These are phyloP conservation scores for Mechanitis messenoides DNA, from an alignment of 2,888 invertebrate genomes.

Conservation along the genomic window DNA sequence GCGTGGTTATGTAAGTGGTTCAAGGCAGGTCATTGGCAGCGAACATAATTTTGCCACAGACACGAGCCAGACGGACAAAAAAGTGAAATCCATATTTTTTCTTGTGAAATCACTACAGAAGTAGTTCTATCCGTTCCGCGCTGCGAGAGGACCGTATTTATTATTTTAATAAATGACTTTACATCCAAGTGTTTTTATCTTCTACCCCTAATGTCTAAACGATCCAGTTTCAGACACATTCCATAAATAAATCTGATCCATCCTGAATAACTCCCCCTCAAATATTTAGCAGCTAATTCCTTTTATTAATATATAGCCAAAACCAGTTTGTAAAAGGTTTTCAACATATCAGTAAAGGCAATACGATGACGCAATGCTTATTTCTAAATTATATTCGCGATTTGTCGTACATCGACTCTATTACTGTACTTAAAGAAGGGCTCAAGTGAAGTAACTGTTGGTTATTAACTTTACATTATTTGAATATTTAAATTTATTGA, in stretches of 20 bases:
- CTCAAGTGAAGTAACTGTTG: conserved; percentile 14
- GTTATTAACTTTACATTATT: conserved; percentile 3
- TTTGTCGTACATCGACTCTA: conserved; percentile 9
- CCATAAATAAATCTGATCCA: no score
- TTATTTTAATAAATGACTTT: conserved; percentile 10
- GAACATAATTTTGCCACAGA: conserved; percentile 59
- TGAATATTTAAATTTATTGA: not conserved
- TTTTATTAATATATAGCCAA: conserved; percentile 4
- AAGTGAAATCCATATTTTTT: conserved; percentile 70
- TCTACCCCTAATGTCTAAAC: no score
- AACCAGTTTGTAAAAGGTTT: conserved; percentile 9
- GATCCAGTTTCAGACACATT: no score
- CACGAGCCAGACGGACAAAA: conserved; percentile 70
- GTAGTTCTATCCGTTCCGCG: conserved; percentile 29
- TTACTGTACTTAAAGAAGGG: conserved; percentile 20
- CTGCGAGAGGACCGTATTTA: conserved; percentile 27
- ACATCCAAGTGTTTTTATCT: no score
- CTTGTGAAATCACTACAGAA: conserved; percentile 35
- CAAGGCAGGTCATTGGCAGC: conserved; percentile 70
- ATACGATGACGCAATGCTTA: conserved; percentile 27
- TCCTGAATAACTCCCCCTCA: no score
- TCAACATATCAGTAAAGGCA: conserved; percentile 21
- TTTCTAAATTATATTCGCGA: conserved; percentile 21
- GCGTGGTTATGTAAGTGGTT: conserved; percentile 63
- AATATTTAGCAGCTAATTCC: not conserved